Percentiles rank a stretch among this genome's conserved stretches.
phyloP scores from a whole-genome alignment of 2,888 invertebrate genomes.

The Cheilosia variabilis region DNA sequence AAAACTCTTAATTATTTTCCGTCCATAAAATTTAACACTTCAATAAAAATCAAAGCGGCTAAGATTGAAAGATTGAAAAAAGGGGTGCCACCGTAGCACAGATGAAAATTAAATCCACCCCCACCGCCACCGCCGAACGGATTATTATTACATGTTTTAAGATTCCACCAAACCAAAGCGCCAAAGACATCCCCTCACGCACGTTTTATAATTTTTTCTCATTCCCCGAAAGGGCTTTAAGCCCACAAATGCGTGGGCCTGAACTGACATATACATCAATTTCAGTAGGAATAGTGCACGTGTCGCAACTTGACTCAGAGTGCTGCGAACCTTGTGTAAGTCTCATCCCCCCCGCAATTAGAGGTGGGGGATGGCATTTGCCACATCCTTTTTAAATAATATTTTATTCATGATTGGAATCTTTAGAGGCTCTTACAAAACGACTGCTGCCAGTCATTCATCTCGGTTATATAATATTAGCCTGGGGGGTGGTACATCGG shows the following conservation, averaged over 20 bases:
- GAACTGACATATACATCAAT: conserved; percentile 60
- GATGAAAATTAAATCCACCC: conserved; percentile 49
- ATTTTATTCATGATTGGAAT: conserved; percentile 74
- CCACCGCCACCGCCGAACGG: conserved; percentile 15
- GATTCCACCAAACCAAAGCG: conserved; percentile 26
- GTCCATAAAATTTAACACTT: conserved; percentile 76
- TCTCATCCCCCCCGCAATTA: not conserved
- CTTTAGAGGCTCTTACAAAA: conserved; percentile 62
- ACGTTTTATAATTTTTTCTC: conserved; percentile 20
- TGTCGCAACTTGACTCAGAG: conserved; percentile 70
- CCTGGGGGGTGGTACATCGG: conserved; percentile 37
- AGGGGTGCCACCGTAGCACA: conserved; percentile 47
- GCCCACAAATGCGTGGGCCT: conserved; percentile 45
- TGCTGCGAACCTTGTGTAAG: conserved; percentile 55
- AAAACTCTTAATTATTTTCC: conserved; percentile 76
- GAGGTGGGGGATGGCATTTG: conserved; percentile 37
- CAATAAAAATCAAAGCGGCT: conserved; percentile 71
- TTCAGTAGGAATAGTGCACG: conserved; percentile 70
- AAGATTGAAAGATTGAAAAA: conserved; percentile 29
- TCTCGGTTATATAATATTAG: conserved; percentile 53
- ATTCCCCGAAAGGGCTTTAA: not conserved
- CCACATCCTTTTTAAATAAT: conserved; percentile 71
- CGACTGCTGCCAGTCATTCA: conserved; percentile 63
- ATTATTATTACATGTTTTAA: conserved; percentile 37
- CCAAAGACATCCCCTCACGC: conserved; percentile 29